phyloP scores from a whole-genome alignment of 1,140 invertebrate species.

The Gonioctena quinquepunctata region DNA sequence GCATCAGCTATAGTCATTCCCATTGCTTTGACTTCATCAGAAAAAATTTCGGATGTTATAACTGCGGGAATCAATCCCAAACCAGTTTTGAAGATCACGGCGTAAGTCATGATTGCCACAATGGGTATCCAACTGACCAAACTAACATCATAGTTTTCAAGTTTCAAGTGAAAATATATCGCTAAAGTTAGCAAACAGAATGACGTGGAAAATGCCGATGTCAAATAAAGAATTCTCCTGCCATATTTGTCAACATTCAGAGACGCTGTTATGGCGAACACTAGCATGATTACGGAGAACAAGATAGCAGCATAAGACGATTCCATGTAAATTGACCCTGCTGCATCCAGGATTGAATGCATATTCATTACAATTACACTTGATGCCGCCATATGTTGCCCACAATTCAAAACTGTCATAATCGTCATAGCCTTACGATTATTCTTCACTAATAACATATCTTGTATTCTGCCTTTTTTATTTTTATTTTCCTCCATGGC shows the following conservation, averaged over 20 bases:
- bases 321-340: constrained; percentile 33
- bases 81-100: constrained; percentile 39
- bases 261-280: constrained; percentile 28
- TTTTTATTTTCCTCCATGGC: constrained; percentile 39
- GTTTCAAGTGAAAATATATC: constrained; percentile 46
- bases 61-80: constrained; percentile 68
- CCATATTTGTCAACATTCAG: constrained; percentile 45
- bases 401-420: constrained; percentile 58
- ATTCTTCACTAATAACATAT: constrained; percentile 39
- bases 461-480: constrained; percentile 34
- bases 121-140: constrained; percentile 39
- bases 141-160: constrained; percentile 20
- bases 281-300: constrained; percentile 43
- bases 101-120: constrained; percentile 39
- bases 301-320: constrained; percentile 37
- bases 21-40: constrained; percentile 62
- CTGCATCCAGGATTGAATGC: constrained; percentile 38
- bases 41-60: constrained; percentile 64
- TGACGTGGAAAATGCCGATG: constrained; percentile 36
- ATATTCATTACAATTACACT: constrained; percentile 50
- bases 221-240: constrained; percentile 38
- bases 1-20: constrained; percentile 48
- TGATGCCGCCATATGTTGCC: constrained; percentile 59
- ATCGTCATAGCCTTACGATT: constrained; percentile 41
- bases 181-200: constrained; percentile 38